Base-by-base conservation (phyloP, 2,888 invertebrate species). In the Netelia inedita region DNA sequence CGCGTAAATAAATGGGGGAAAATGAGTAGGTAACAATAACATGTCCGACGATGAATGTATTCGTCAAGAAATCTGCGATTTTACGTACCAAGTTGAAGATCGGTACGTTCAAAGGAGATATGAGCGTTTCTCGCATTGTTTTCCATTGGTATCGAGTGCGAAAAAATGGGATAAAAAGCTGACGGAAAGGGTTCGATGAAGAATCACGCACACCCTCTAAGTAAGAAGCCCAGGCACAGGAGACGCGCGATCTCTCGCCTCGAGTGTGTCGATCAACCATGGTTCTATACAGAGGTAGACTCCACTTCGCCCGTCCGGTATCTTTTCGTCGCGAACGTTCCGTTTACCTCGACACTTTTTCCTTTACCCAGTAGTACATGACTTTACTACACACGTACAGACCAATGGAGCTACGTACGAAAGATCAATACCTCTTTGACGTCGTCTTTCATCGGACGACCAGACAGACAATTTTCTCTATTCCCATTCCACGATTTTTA, bases 391-490 rank as follows among this genome's bases (percentile, higher is more conserved):
- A 55, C 28, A 53, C 10, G 11, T 68, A 61, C 50, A 53, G 35
- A 61, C n/a, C 14, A 28, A 43, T 53, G 43, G 46, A 59, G 53
- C 6, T 50, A 16, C 10, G 65, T 61, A 61, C 41, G 53, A 23
- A 66, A 73, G 68, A 82, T 82, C 82, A 82, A 78, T 82, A 82
- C 82, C 59, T 78, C 72, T 78, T 68, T 78, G 78, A 78, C 59
- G 82, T 46, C 61, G 59, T 82, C 82, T 82, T 78, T 68, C 66
- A 78, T 43, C 78, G 66, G 72, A 82, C 73, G 71, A 76, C 73
- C 78, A 82, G 78, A 78, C 78, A 73, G 82, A 82, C 72, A 72
- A 72, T 82, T 82, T 78, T 43, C 78, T 43, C 71, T 50, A 43
- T 23, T n/a, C 61, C 65, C 63, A 57, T 68, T 41, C 19, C 50